phyloP scores from a whole-genome alignment of 2,113 vertebrate genomes.

The Zeus faber region DNA sequence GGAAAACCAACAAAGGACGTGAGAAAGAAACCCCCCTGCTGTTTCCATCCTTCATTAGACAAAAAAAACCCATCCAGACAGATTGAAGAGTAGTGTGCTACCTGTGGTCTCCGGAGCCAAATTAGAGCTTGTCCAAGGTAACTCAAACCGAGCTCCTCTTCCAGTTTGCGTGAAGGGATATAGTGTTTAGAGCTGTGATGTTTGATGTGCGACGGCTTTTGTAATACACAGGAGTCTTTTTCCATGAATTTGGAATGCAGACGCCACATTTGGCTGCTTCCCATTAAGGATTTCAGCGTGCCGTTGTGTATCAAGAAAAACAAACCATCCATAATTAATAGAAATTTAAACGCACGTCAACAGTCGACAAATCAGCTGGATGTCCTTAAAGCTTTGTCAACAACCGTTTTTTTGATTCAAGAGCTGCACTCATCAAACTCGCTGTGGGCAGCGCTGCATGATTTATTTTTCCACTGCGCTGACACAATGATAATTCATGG shows the following conservation, averaged over 20 bases:
- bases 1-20: too few relatives aligned
- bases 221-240: too few relatives aligned
- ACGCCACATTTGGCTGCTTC: background rate
- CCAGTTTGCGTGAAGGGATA: background rate
- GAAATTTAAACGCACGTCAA: slow-evolving; percentile 4
- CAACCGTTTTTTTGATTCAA: slow-evolving; percentile 2
- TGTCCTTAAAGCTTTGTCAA: slow-evolving; percentile 3
- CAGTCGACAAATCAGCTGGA: background rate
- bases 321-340: slow-evolving; percentile 5
- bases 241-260: background rate
- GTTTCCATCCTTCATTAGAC: slow-evolving; percentile 34
- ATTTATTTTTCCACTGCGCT: background rate
- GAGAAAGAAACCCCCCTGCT: too few relatives aligned
- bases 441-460: background rate
- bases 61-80: too few relatives aligned
- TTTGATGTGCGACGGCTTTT: too few relatives aligned
- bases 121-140: slow-evolving; percentile 14
- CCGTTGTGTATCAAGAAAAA: background rate
- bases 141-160: background rate
- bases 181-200: background rate
- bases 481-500: background rate
- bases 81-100: slow-evolving; percentile 29
- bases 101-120: slow-evolving; percentile 7
- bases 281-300: background rate
- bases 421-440: background rate